Evolutionary conservation across 1,140 invertebrate species (phyloP).

Genomic region (Drosophila orosa): DNA sequence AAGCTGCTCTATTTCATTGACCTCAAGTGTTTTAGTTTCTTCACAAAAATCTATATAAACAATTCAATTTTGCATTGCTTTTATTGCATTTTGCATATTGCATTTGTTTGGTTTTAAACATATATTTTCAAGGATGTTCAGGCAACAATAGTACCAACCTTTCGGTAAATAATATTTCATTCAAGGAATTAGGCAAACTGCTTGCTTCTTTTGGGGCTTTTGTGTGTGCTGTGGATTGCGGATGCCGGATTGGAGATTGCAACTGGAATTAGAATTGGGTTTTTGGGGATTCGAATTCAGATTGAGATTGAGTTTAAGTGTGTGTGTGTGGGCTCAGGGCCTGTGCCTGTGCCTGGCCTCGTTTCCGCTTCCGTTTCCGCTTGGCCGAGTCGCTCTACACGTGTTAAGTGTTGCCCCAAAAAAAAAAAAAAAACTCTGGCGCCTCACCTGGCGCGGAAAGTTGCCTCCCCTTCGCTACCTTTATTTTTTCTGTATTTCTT

Average conservation of each 20-base stretch:
- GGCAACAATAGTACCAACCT: constrained; percentile 5
- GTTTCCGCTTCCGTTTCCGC: constrained; percentile 41
- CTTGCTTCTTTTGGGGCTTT: neutral
- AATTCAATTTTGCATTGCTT: neutral
- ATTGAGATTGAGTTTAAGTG: neutral
- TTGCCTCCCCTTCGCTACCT: neutral
- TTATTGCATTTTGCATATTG: constrained; percentile 3
- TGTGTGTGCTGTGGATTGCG: neutral
- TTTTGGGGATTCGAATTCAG: neutral
- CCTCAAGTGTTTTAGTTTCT: neutral
- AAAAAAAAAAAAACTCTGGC: neutral
- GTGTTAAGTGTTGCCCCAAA: constrained; percentile 44
- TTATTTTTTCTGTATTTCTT: neutral
- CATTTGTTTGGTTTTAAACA: constrained; percentile 2
- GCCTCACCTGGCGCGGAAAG: constrained; percentile 34
- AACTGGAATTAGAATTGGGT: constrained; percentile 4
- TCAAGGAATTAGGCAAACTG: constrained; percentile 6
- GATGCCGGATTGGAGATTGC: neutral
- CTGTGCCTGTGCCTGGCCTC: neutral
- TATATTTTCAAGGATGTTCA: neutral
- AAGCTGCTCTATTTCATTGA: neutral
- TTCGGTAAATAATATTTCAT: constrained; percentile 31
- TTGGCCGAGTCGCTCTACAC: constrained; percentile 30
- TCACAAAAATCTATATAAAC: no score
- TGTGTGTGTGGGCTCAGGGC: neutral